Evolutionary conservation across 2,797 vertebrate species (phyloP), one percentile per base, ranked within the genome.

Genomic region (Nothura maculosa): DNA sequence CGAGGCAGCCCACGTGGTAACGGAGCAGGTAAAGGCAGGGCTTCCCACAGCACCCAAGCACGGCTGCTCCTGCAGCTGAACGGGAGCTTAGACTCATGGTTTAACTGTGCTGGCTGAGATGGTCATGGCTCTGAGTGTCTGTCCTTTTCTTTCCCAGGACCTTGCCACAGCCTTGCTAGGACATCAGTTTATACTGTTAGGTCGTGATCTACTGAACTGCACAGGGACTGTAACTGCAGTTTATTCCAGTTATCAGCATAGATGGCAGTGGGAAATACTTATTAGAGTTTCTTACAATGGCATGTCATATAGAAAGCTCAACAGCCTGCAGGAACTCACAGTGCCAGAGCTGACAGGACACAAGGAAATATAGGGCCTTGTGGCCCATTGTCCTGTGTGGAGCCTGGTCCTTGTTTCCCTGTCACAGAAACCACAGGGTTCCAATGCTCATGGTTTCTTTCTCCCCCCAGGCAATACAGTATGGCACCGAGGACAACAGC

Each of bases 401-500:
- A 78, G 28, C 17, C 45, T 48, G 61, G 28, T 3, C 1, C 27
- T 64, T 27, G 3, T 43, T 77, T 61, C 45, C 40, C 43, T 87
- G 87, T 57, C 57, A 19, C 30, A 28, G 28, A 50, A 50, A 19
- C 21, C 9, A 4, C 1, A 4, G 34, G 32, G 17, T 3, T 11
- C 2, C 3, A 11, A 6, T 18, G 25, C 70, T 92, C 55, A 92
- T 40, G 5, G 11, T 40, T 48, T 50, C 45, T 87, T 95, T 90
- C 77, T 76, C 45, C 81, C 62, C 66, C 21, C 92, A 99, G 99
- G 99, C 98, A 16, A 97, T 98, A 20, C 99, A 99, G n/a, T 99
- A 99, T 1, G 99, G 99, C 40, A 96, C 99, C 0, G 99, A 99
- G 95, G 99, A 99, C 97, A 99, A 99, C 97, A 98, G 99, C 97